These are phyloP conservation scores for Cerastis rubricosa DNA, from an alignment of 2,888 invertebrate genomes.

Conservation along the genomic window DNA sequence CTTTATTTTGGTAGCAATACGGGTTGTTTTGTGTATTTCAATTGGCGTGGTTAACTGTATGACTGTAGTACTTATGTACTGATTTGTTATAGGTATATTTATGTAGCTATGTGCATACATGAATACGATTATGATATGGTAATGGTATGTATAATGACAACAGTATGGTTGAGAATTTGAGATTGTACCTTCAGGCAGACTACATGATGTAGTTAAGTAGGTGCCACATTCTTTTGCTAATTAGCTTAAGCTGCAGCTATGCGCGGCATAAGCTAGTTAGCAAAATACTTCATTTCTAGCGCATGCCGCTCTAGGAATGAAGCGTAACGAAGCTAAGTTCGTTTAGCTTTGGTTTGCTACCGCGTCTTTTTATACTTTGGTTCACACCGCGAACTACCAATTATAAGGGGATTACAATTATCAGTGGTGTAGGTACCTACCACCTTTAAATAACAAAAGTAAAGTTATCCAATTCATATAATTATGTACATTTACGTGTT, in stretches of 20 bases:
- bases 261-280: too few relatives aligned
- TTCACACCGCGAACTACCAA: not conserved
- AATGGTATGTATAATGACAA: constrained; percentile 11
- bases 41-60: not conserved
- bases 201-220: too few relatives aligned
- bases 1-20: not conserved
- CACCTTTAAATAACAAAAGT: too few relatives aligned
- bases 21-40: not conserved
- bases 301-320: not conserved
- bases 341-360: not conserved
- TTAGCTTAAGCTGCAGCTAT: too few relatives aligned
- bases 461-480: too few relatives aligned
- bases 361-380: not conserved
- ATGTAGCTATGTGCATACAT: constrained; percentile 10
- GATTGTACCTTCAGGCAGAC: not conserved
- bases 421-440: too few relatives aligned
- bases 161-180: constrained; percentile 9
- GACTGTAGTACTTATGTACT: not conserved
- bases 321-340: not conserved
- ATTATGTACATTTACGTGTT: too few relatives aligned
- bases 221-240: too few relatives aligned
- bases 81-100: not conserved
- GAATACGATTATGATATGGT: constrained; percentile 19
- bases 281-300: too few relatives aligned
- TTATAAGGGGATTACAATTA: too few relatives aligned